These are phyloP conservation scores for Onychostruthus taczanowskii DNA, from an alignment of 2,113 vertebrate genomes.

Conservation along the genomic window DNA sequence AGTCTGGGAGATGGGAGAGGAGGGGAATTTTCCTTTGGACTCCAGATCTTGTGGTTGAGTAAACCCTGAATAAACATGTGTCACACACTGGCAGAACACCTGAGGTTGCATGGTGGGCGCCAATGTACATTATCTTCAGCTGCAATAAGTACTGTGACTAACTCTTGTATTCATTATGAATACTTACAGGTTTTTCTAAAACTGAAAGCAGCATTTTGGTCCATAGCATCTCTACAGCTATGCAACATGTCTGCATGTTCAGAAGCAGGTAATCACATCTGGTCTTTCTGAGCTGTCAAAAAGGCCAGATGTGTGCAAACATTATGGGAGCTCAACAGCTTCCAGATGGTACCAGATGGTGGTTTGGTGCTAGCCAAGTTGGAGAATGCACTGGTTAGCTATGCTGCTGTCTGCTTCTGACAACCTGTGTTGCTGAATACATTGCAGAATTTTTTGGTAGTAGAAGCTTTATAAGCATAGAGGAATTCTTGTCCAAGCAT, in stretches of 20 bases:
- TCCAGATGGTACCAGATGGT: background rate
- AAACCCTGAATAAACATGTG: background rate
- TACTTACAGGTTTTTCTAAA: background rate
- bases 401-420: background rate
- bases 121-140: background rate
- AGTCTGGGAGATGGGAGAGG: background rate
- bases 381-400: background rate
- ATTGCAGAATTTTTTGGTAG: background rate
- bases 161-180: background rate
- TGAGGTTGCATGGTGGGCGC: background rate
- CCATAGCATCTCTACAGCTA: background rate
- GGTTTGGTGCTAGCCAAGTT: background rate
- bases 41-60: background rate
- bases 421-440: background rate
- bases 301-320: background rate
- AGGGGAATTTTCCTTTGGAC: background rate
- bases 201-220: background rate
- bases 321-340: background rate
- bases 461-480: background rate
- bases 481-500: background rate
- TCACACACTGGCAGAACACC: background rate
- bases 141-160: background rate
- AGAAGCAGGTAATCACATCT: conserved; percentile 6
- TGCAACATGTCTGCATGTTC: background rate
- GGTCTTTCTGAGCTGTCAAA: background rate